Evolutionary conservation across 2,113 vertebrate genomes (phyloP).

Genomic region (Helogale parvula): DNA sequence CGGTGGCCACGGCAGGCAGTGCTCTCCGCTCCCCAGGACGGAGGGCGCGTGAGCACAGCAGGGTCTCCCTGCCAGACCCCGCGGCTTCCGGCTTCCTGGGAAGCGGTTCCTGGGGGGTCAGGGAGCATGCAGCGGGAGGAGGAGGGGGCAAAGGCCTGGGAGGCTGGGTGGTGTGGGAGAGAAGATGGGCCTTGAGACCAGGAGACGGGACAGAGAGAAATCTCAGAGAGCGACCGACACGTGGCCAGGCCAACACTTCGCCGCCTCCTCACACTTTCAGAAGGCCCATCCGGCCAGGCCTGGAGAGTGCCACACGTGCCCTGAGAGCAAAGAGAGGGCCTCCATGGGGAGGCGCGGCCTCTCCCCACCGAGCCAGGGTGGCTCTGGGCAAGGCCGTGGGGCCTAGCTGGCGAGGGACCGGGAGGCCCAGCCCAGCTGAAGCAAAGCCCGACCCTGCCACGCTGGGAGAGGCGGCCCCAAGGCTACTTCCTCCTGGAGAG

Average conservation of each 20-base stretch:
- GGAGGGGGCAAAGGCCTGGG: neutral
- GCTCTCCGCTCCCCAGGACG: neutral
- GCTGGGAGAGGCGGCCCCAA: slow-evolving; percentile 67
- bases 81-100: slow-evolving; percentile 25
- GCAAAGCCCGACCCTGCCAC: neutral
- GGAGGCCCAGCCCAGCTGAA: neutral
- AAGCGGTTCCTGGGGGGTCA: neutral
- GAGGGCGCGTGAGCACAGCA: too few species aligned
- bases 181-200: neutral
- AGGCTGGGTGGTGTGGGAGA: neutral
- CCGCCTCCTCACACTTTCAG: neutral
- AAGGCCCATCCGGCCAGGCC: slow-evolving; percentile 47
- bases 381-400: neutral
- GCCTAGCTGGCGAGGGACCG: neutral
- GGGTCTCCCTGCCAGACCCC: neutral
- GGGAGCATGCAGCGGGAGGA: neutral
- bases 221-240: neutral
- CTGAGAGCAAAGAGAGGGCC: neutral
- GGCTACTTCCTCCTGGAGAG: slow-evolving; percentile 94
- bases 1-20: rapidly evolving
- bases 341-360: neutral
- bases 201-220: slow-evolving; percentile 40
- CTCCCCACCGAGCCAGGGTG: neutral
- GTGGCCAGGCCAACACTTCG: neutral
- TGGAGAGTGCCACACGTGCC: neutral